Evolutionary conservation across 2,888 invertebrate species (phyloP).

Genomic region (Melieria omissa): DNA sequence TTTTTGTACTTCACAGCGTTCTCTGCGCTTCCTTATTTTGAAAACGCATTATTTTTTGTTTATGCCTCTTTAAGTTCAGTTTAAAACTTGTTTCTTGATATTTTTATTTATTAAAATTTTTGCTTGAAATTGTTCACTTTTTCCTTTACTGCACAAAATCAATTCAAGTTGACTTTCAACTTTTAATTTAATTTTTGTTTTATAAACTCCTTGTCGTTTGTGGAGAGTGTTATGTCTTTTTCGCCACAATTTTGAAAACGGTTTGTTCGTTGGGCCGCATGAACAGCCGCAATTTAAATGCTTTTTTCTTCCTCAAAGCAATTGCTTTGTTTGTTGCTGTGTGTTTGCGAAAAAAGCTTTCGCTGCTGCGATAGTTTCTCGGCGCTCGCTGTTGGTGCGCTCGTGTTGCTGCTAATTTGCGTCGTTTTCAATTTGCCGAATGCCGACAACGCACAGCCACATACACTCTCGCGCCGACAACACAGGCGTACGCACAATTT

Average conservation of each 20-base stretch:
- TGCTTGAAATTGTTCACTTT: neutral
- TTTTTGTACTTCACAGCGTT: constrained; percentile 13
- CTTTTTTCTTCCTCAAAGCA: constrained; percentile 3
- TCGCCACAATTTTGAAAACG: constrained; percentile 30
- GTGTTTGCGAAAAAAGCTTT: constrained; percentile 17
- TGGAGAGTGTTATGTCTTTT: constrained; percentile 31
- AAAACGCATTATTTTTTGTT: neutral
- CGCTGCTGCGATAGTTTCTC: neutral
- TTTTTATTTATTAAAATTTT: neutral
- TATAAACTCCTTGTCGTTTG: constrained; percentile 17
- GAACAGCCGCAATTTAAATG: constrained; percentile 28
- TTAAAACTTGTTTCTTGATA: neutral
- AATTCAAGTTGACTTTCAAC: neutral
- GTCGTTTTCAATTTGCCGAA: no score
- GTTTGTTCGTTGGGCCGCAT: constrained; percentile 19
- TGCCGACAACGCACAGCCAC: no score
- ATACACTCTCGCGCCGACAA: no score
- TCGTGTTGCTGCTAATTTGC: no score
- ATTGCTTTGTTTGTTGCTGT: constrained; percentile 24
- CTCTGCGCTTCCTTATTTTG: constrained; percentile 2
- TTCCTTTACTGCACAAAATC: neutral
- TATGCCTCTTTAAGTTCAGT: neutral
- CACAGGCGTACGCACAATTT: no score
- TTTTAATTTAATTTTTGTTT: neutral
- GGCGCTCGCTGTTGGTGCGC: no score